Evolutionary conservation across 2,113 vertebrate species (phyloP), one percentile per base, ranked within the genome.

Genomic region (Prinia subflava): DNA sequence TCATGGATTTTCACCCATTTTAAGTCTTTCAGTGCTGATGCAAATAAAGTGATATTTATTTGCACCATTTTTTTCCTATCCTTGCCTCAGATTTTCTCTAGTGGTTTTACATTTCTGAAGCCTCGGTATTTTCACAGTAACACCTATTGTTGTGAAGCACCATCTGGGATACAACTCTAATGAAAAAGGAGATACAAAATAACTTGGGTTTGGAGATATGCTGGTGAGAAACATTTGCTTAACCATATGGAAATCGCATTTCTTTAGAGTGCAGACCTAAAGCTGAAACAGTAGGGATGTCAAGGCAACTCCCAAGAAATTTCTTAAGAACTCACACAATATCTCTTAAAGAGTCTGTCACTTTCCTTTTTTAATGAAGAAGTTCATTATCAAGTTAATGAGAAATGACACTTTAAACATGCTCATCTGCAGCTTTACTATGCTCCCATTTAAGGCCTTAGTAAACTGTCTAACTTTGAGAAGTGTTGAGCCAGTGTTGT

Each of bases 141-240:
- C 94, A 96, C 92, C 92, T 97, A 97, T 93, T 96, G 92, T 94
- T 96, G 70, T 93, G 82, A 97, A 90, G 82, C 67, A 94, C 91
- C 94, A 94, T 95, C 94, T 95, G 93, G 93, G 93, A 95, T 90
- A 91, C 77, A 63, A 94, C 63, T 96, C 75, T 93, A 86, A 92
- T 88, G 95, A 88, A 96, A 95, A 94, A 81, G 46, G 85, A 87
- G 92, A 90, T 90, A 94, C 75, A 96, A 90, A 96, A 95, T 95
- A 95, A 94, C 87, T 89, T 83, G 67, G 5, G 39, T 96, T 93
- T 92, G 85, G 69, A 88, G 94, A 93, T 90, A 74, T 15, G 56
- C 80, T 96, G 79, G 92, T 94, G 92, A 93, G 93, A 94, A 97
- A 97, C 92, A 95, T 96, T 96, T 97, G 96, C 73, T 94, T 86